Percentiles rank a stretch among this genome's conserved stretches.
Conservation (phyloP, 1,140 invertebrate species). For the Ruditapes philippinarum region DNA sequence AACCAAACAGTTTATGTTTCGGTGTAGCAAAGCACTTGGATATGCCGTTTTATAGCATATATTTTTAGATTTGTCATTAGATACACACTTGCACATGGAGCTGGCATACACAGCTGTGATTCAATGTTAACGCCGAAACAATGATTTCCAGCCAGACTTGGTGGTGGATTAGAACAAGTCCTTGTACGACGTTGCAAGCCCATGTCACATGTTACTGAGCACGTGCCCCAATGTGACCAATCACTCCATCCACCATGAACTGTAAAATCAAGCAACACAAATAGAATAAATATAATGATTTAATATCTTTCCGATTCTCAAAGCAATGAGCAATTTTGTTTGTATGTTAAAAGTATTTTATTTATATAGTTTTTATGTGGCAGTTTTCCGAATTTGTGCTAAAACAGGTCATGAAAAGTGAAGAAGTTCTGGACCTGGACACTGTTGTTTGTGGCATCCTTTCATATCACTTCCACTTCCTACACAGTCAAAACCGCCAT, state of each 20-base stretch:
- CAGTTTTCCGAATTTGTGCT: too few species aligned
- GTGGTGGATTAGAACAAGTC: neutral
- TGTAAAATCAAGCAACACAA: too few species aligned
- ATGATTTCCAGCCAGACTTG: neutral
- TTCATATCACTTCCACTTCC: constrained; percentile 26
- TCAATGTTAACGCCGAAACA: neutral
- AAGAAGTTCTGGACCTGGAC: neutral
- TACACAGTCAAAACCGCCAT: constrained; percentile 77
- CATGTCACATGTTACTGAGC: constrained; percentile 28
- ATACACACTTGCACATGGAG: neutral
- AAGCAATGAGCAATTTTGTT: too few species aligned
- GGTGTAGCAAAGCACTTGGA: too few species aligned
- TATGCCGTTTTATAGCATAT: too few species aligned
- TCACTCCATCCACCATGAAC: constrained; percentile 16
- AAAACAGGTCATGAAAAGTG: too few species aligned
- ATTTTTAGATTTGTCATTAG: too few species aligned
- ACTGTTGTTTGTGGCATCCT: neutral
- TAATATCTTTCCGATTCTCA: too few species aligned
- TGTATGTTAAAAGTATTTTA: too few species aligned
- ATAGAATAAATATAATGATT: neutral
- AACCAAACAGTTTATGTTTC: too few species aligned
- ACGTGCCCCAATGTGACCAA: neutral
- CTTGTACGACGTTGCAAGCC: neutral
- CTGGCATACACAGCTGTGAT: neutral
- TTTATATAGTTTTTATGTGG: too few species aligned